Evolutionary conservation across 1,140 invertebrate species (phyloP).

Genomic region (Brachionus calyciflorus): DNA sequence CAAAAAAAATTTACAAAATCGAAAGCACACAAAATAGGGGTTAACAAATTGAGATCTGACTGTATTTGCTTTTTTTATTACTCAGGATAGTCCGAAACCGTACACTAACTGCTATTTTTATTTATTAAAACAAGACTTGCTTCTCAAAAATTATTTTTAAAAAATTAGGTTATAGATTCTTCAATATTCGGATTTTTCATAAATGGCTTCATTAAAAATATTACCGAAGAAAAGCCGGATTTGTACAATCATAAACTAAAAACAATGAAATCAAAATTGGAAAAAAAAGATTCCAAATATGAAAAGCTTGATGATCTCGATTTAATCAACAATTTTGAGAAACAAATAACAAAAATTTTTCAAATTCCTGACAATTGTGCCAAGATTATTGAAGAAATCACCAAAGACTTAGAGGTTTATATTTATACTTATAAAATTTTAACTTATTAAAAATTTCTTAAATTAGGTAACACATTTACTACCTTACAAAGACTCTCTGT

Average conservation of each 20-base stretch:
- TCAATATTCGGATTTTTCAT: conserved; percentile 24
- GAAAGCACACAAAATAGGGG: too few species aligned
- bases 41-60: too few species aligned
- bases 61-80: too few species aligned
- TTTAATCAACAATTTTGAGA: neutral
- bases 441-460: neutral
- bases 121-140: neutral
- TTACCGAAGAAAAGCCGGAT: neutral
- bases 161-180: neutral
- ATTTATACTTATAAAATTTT: neutral
- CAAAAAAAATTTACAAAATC: too few species aligned
- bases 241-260: conserved; percentile 4
- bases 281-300: too few species aligned
- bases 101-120: too few species aligned
- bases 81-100: too few species aligned
- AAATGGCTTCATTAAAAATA: neutral
- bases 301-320: too few species aligned
- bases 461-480: neutral
- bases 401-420: conserved; percentile 1
- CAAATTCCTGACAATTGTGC: neutral
- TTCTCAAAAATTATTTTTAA: too few species aligned
- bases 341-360: neutral
- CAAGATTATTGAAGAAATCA: neutral
- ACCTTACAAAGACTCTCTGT: neutral
- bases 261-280: neutral